Base-by-base conservation (phyloP, 2,113 vertebrate species). In the Oreochromis spilurus region DNA sequence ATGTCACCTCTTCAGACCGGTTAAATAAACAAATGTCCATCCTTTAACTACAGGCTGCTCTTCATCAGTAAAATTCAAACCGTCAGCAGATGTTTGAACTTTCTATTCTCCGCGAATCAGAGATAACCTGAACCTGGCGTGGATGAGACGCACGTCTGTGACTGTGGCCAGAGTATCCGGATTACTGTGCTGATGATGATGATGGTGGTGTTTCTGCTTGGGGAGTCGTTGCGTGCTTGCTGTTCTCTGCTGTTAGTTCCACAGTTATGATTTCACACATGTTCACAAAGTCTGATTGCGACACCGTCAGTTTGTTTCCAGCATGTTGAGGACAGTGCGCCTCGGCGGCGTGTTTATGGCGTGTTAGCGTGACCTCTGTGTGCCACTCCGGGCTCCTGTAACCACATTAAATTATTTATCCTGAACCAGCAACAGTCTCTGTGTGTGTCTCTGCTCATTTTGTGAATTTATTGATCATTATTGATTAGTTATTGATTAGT, bases 391-490 rank as follows among this genome's bases (percentile, higher is more conserved):
- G 4, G 54, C 21, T 57, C 12, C 21, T 57, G 21, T 93, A 94
- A 94, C 88, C 88, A 84, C 84, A 95, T 95, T 96, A 96, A 96
- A 96, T 94, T 94, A 95, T 95, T 95, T 94, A 95, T 95, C 91
- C 88, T 87, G 88, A 77, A 70, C 43, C 24, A 75, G 26, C 5
- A 4, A 14, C 29, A 17, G 31, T 11, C 52, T 87, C 36, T 88
- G 62, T 43, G 58, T 85, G 79, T 75, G 38, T 45, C 6, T 78
- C n/a, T 48, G 70, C 7, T 36, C 70, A 60, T 12, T 67, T 67
- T 40, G 34, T 38, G 34, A 1, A 38, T 21, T 12, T 38, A n/a
- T n/a, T n/a, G 31, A n/a, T 65, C 6, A n/a, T 36, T 65, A n/a
- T 7, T n/a, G 60, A 38, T 65, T 53, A 11, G 52, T 53, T 53